phyloP scores from a whole-genome alignment of 2,888 invertebrate genomes.

The Aphidoletes aphidimyza region DNA sequence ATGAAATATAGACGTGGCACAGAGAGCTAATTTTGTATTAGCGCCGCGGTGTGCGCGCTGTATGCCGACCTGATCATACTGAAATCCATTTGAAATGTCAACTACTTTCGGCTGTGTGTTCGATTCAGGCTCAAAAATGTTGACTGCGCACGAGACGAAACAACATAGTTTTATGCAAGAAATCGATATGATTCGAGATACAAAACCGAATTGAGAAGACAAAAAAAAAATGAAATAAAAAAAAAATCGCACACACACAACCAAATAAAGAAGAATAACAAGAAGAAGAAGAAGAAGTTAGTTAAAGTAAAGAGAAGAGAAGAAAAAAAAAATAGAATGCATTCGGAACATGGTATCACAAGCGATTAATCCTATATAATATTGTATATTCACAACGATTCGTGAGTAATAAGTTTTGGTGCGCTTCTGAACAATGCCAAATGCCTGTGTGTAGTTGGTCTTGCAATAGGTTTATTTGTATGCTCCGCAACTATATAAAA shows the following conservation, averaged over 20 bases:
- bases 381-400: background rate
- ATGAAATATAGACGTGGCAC: constrained; percentile 5
- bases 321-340: too few relatives aligned
- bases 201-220: background rate
- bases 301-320: too few relatives aligned
- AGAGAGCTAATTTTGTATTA: background rate
- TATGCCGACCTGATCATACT: background rate
- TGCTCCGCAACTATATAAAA: background rate
- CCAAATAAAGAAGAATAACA: too few relatives aligned
- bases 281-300: too few relatives aligned
- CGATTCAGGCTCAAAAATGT: background rate
- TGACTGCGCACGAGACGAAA: background rate
- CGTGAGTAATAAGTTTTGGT: background rate
- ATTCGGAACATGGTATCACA: background rate
- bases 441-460: background rate
- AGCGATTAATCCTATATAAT: constrained; percentile 17
- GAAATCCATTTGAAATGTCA: constrained; percentile 54
- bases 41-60: background rate
- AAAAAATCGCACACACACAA: too few relatives aligned
- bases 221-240: too few relatives aligned
- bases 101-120: constrained; percentile 19
- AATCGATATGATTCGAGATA: background rate
- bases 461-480: too few relatives aligned
- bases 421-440: background rate
- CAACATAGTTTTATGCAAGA: background rate